phyloP scores from a whole-genome alignment of 1,140 invertebrate genomes.

The Aphelenchoides besseyi region DNA sequence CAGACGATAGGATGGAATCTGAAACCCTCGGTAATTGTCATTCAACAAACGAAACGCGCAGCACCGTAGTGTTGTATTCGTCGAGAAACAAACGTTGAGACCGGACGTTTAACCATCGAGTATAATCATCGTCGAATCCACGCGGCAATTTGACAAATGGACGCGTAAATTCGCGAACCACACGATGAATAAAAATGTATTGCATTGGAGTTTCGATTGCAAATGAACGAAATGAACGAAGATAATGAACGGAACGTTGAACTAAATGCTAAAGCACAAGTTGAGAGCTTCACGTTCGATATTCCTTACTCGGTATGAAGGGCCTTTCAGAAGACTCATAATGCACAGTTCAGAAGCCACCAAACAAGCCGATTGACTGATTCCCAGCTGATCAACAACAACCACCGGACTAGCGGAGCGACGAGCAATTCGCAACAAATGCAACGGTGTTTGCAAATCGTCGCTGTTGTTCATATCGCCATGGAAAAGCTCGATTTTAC shows the following conservation, averaged over 20 bases:
- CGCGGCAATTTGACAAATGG: constrained; percentile 36
- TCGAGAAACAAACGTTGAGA: constrained; percentile 55
- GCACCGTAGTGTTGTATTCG: constrained; percentile 41
- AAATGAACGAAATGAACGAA: constrained; percentile 54
- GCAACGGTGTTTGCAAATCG: constrained; percentile 49
- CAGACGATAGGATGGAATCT: constrained; percentile 57
- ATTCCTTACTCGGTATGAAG: constrained; percentile 48
- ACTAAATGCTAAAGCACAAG: constrained; percentile 50
- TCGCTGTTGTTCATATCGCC: constrained; percentile 59
- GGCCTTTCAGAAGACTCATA: constrained; percentile 48
- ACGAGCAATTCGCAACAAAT: constrained; percentile 48
- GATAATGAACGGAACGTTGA: constrained; percentile 55
- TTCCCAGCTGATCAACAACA: constrained; percentile 54
- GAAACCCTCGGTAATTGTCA: constrained; percentile 9
- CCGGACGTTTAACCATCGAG: constrained; percentile 52
- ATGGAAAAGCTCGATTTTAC: constrained; percentile 30
- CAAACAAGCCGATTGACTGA: constrained; percentile 55
- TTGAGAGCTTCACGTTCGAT: neutral
- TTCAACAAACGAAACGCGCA: neutral
- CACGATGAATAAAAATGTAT: constrained; percentile 56
- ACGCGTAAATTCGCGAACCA: constrained; percentile 49
- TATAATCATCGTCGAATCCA: constrained; percentile 52
- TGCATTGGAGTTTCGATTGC: constrained; percentile 60
- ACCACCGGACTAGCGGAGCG: constrained; percentile 45
- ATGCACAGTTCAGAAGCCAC: constrained; percentile 58